Base-by-base conservation (phyloP, 2,888 invertebrate species). In the Phyllotreta cruciferae region DNA sequence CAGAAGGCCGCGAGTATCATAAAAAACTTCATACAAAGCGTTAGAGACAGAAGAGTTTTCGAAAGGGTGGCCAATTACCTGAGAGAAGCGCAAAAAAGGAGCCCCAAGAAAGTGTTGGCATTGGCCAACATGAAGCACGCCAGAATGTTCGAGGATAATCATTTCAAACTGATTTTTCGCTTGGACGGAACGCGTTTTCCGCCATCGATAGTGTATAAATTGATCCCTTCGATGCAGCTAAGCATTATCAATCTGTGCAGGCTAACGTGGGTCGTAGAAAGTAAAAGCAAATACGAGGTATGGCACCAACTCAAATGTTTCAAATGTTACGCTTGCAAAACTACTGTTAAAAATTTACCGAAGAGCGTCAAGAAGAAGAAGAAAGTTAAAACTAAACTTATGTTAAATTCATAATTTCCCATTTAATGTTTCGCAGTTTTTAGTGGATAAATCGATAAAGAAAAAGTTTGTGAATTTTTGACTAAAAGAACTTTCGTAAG, bases 151-250 rank as follows among this genome's bases (percentile, higher is more conserved):
- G 77, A 77, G 34, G 71, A 61, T 56, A 66, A 60, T 14, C 68
- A 70, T 11, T 64, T 67, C 49, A 60, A 60, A 24, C 50, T 78
- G 6, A 60, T 75, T 50, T 73, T 76, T 63, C 69, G 73, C 13
- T 67, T 78, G 13, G 70, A 69, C n/a, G 78, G 78, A 6, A 62
- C 56, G 9, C 45, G 45, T 5, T 77, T 76, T 69, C 77, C 78
- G 2, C 77, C 78, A 5, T 55, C 41, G 35, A 77, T 78, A 10
- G 73, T 77, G 3, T 78, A 77, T 54, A 76, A 73, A 60, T 67
- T 75, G 44, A 71, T 69, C 53, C 65, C 69, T 4, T 70, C 60
- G 6, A 63, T 47, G 13, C 45, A 63, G 37, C 34, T 60, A 42
- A 60, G 10, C 44, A 44, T 60, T 14, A 44, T 60, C 7, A 38